Evolutionary conservation across 2,888 invertebrate genomes (phyloP), one percentile per base, ranked within the genome.

Genomic region (Epicampocera succincta): DNA sequence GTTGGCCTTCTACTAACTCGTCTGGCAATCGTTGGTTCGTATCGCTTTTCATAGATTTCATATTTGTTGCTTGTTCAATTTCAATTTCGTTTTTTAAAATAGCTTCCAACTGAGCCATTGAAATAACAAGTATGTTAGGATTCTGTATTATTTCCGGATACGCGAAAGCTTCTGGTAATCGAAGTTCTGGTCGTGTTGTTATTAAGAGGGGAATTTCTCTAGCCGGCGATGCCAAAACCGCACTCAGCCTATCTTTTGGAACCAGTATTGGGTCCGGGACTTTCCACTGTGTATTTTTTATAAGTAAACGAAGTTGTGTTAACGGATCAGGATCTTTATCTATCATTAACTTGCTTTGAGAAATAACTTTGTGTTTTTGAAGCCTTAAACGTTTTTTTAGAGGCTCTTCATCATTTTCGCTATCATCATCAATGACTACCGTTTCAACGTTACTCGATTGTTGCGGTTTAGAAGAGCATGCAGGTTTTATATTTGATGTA

Each of bases 201-300:
- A 96, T 89, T 54, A 96, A 91, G 65, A 94, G 93, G 0, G 96
- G 96, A 81, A 96, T 96, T 92, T 96, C 96, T 66, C 92, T 93
- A 1, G 93, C 95, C 0, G 96, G 96, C 4, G 94, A 93, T 1
- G 93, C 93, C 25, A 96, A 91, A 44, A 96, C 93, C 19, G 93
- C 93, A 66, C 94, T 94, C 60, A 96, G 90, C 86, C 93, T 93
- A 86, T 95, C 94, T 90, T 95, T 95, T 65, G 96, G 96, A 82
- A 96, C 94, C 80, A 96, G 90, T 86, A 96, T 92, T 11, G 96
- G 96, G 92, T 96, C 96, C 50, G 96, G 96, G 87, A 96, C 93
- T 88, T 94, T 93, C 87, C 95, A 93, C 84, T 93, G 93, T 8
- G 93, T 92, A 86, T 94, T 94, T 60, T 92, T 92, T 80, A 95